phyloP scores from a whole-genome alignment of 2,113 vertebrate genomes.

The Jacana jacana region DNA sequence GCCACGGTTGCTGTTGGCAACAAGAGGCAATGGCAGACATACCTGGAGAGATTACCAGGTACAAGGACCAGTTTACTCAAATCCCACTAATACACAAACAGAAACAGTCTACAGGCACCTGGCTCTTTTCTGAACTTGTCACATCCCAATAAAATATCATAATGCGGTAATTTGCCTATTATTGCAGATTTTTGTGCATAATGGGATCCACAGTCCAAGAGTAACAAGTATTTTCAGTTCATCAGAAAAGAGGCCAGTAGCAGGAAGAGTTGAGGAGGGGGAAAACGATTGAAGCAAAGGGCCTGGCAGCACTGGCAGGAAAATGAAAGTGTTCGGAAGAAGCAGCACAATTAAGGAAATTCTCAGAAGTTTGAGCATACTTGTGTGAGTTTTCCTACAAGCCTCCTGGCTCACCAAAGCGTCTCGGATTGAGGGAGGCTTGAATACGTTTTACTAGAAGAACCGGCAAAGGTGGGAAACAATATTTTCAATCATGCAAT shows the following conservation, averaged over 20 bases:
- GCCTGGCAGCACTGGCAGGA: neutral
- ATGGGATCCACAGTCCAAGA: neutral
- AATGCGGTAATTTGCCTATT: neutral
- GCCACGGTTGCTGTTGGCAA: neutral
- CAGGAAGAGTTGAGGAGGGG: accelerated
- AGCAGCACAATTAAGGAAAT: neutral
- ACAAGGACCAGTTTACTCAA: neutral
- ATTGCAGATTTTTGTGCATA: accelerated
- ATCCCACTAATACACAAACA: neutral
- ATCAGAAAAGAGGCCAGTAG: neutral
- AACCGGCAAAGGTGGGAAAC: neutral
- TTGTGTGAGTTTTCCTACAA: neutral
- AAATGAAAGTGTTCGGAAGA: neutral
- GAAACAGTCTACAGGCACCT: neutral
- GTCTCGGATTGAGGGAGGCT: neutral
- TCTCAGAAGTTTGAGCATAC: neutral
- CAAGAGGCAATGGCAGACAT: neutral
- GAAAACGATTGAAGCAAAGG: neutral
- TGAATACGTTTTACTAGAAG: neutral
- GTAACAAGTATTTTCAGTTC: neutral
- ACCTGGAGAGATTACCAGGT: neutral
- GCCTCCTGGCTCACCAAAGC: neutral
- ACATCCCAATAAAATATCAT: neutral
- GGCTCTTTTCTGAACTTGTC: neutral
- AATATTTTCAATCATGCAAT: neutral